Evolutionary conservation across 1,140 invertebrate genomes (phyloP), one percentile per base, ranked within the genome.

Genomic region (Arion vulgaris): DNA sequence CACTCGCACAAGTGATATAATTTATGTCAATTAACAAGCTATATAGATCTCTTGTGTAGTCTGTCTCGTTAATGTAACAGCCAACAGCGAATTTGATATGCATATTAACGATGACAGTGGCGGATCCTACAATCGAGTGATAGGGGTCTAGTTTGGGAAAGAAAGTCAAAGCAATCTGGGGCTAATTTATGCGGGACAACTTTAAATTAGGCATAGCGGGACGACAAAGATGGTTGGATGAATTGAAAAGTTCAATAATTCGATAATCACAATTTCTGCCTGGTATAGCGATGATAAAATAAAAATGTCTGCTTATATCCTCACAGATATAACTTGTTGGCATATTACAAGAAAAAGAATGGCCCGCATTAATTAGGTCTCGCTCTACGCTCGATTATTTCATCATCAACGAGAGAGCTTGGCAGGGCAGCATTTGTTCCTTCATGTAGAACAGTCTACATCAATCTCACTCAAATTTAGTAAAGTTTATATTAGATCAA

Each of bases 61-160:
- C 2, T 2, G 28, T 7, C 17, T 66, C n/a, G 32, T 28, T 28
- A 28, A 66, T 66, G 17, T 34, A 66, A 62, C 57, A n/a, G 57
- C 26, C 57, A 62, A 66, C 62, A 66, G n/a, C n/a, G 17, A 66
- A 66, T 66, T 66, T 66, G 62, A 66, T 66, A 66, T 66, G 62
- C 62, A 28, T 66, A 32, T 66, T 66, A 66, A 17, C 62, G 62
- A 32, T 66, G 2, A 32, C 62, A 66, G 17, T 32, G 62, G 28
- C n/a, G 62, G 62, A 57, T 57, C 7, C 2, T 23, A 4, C 53
- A 23, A 57, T 66, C 2, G 62, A 66, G 62, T 34, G 62, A 66
- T 28, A 34, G 62, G n/a, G 62, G 62, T 28, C 28, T 66, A 66
- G 62, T 66, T 34, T 34, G 32, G 32, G 17, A 32, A 7, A 32